Conservation (phyloP, 2,888 invertebrate species). For the Pristionchus exspectatus region DNA sequence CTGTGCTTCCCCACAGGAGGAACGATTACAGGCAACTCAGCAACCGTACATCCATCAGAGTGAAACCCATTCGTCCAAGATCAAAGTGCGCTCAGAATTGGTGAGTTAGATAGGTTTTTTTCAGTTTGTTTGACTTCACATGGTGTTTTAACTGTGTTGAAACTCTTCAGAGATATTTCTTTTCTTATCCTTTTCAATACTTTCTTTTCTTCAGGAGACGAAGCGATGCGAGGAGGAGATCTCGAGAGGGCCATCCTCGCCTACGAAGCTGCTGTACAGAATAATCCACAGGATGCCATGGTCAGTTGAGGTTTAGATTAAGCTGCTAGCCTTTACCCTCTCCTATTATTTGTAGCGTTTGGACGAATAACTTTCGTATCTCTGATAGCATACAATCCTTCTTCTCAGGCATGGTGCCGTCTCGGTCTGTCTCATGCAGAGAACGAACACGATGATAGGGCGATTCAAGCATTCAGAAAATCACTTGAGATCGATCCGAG, state of each 20-base stretch:
- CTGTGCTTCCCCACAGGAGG: neutral
- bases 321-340: neutral
- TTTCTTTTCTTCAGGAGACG: constrained; percentile 15
- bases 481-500: constrained; percentile 75
- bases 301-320: constrained; percentile 53
- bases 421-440: constrained; percentile 92
- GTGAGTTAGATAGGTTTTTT: neutral
- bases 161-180: too few relatives aligned
- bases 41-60: constrained; percentile 48
- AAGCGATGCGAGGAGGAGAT: constrained; percentile 56
- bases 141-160: too few relatives aligned
- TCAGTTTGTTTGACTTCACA: too few relatives aligned
- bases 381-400: too few relatives aligned
- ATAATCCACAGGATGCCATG: constrained; percentile 73
- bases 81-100: neutral
- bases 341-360: neutral
- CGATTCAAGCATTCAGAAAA: constrained; percentile 92
- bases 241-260: constrained; percentile 86
- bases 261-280: constrained; percentile 92
- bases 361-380: too few relatives aligned
- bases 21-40: constrained; percentile 33
- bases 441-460: constrained; percentile 95
- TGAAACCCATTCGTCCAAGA: constrained; percentile 51
- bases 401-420: constrained; percentile 85
- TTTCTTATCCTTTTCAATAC: too few relatives aligned